phyloP scores from a whole-genome alignment of 1,140 invertebrate species.

The Lepidurus arcticus region DNA sequence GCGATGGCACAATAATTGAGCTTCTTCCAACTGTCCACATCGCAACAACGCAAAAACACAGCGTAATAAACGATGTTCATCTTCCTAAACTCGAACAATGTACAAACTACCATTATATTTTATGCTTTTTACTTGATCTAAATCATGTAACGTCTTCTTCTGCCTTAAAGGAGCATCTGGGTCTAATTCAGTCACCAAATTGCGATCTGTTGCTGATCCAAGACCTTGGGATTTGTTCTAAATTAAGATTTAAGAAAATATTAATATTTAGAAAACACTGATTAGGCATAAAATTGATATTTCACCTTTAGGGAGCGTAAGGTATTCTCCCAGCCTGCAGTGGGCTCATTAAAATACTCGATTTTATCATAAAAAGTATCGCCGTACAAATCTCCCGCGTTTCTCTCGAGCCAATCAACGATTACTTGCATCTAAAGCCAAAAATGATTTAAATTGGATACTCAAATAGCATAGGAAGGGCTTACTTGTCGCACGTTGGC shows the following conservation, averaged over 20 bases:
- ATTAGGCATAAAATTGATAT: neutral
- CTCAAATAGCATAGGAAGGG: neutral
- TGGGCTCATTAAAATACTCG: constrained; percentile 66
- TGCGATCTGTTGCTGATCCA: constrained; percentile 22
- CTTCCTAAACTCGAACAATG: constrained; percentile 50
- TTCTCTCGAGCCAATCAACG: constrained; percentile 87
- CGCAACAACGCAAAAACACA: constrained; percentile 70
- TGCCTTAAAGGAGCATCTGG: constrained; percentile 86
- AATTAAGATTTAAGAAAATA: neutral
- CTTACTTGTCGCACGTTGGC: constrained; percentile 58
- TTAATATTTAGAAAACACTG: neutral
- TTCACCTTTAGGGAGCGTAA: constrained; percentile 64
- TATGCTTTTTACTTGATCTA: constrained; percentile 59
- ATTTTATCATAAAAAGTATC: constrained; percentile 57
- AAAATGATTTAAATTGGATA: constrained; percentile 22
- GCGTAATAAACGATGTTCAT: constrained; percentile 68
- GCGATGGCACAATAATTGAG: constrained; percentile 72
- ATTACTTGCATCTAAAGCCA: constrained; percentile 63
- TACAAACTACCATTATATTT: neutral
- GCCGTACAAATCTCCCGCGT: constrained; percentile 58
- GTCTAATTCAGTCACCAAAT: constrained; percentile 69
- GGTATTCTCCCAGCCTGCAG: constrained; percentile 83
- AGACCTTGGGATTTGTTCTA: constrained; percentile 9
- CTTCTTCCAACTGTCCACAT: constrained; percentile 76
- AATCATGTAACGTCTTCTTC: constrained; percentile 70